Conservation (phyloP, 2,113 vertebrate genomes). For the Poicephalus meyeri region DNA sequence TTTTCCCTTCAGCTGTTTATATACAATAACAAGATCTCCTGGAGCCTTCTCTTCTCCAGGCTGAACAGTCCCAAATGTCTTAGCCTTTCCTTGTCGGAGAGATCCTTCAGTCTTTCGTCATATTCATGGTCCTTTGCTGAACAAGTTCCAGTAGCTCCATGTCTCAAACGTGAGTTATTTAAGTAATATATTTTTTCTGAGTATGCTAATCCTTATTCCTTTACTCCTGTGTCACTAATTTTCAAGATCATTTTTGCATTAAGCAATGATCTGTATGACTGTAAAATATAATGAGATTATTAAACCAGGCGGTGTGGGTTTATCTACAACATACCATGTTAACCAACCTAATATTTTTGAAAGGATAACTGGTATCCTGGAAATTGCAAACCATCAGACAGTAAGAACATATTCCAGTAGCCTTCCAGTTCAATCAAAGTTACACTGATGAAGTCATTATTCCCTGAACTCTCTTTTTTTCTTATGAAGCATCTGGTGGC, state of each 20-base stretch:
- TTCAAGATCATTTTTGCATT: neutral
- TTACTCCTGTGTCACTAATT: neutral
- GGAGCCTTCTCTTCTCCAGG: neutral
- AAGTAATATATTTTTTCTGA: neutral
- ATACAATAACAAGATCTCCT: neutral
- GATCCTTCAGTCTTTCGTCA: neutral
- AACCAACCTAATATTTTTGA: neutral
- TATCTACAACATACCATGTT: neutral
- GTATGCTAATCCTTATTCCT: neutral
- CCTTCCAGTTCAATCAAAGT: neutral
- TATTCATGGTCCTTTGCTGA: neutral
- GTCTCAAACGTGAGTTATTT: neutral
- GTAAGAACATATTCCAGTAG: neutral
- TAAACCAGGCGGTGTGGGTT: neutral
- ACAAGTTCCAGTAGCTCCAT: neutral
- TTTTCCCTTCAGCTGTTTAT: neutral
- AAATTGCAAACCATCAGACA: neutral
- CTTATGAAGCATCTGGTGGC: neutral
- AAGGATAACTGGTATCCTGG: neutral
- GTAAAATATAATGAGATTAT: neutral
- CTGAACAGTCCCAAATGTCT: neutral
- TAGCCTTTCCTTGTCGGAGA: neutral
- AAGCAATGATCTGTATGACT: neutral
- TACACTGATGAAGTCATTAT: neutral
- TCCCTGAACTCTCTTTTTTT: neutral